Base-by-base conservation (phyloP, 2,113 vertebrate species). In the Salvelinus namaycush region DNA sequence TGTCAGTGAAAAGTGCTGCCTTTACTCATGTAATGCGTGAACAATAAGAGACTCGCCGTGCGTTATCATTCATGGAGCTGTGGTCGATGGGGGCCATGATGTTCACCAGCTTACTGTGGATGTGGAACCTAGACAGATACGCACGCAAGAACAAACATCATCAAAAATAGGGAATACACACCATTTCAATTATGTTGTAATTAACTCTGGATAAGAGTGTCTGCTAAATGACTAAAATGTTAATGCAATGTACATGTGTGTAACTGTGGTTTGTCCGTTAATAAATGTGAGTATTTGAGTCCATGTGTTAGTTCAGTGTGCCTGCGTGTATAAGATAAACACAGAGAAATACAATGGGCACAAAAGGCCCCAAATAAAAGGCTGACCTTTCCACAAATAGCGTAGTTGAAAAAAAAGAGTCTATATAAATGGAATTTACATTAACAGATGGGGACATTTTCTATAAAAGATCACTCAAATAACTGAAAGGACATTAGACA, bases 11-110 rank as follows among this genome's bases (percentile, higher is more conserved):
- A 18, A 26, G 22, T 9, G 20, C 22, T 64, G n/a, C 62, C 62
- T 26, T 60, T 26, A 26, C 62, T 22, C 62, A 1, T 3, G 22
- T n/a, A 64, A n/a, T n/a, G 22, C 5, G 11, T 26, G 22, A 34
- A 18, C 16, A 13, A 18, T 44, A 68, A 34, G 20, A 18, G 20
- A 48, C 34, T 69, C 20, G 48, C 94, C 97, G 94, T 18, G 97
- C 97, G 62, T 98, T 97, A 87, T 98, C 96, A 82, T 94, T 96
- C 96, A 99, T 94, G 4, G 93, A 87, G 83, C 95, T 95, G 76
- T 95, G 93, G 92, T 97, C 97, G 68, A 96, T 86, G 59, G 98
- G 96, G 65, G 96, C 98, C 98, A 99, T 99, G 88, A 98, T 99
- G 86, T 96, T 98, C 84, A 96, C 90, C 87, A 99, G 92, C 87